Percentiles rank a stretch among this genome's conserved stretches.
phyloP scores from a whole-genome alignment of 1,140 invertebrate genomes.

The Proctacanthus coquilletti region DNA sequence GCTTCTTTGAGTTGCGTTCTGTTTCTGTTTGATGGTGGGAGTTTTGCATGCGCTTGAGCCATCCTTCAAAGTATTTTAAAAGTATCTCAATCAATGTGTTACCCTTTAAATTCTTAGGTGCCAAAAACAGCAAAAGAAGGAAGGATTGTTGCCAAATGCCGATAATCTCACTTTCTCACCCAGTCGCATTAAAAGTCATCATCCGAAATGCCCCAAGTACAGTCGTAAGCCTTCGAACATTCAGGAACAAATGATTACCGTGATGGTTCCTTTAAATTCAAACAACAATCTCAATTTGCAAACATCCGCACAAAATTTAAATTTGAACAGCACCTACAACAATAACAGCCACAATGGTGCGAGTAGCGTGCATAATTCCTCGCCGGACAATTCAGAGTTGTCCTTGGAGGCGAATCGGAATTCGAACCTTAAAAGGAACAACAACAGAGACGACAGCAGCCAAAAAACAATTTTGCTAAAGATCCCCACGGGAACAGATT shows the following conservation, averaged over 20 bases:
- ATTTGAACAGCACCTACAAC: slow-evolving; percentile 7
- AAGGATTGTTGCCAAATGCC: slow-evolving; percentile 26
- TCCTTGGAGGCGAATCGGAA: slow-evolving; percentile 14
- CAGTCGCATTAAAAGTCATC: slow-evolving; percentile 28
- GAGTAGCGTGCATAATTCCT: slow-evolving; percentile 10
- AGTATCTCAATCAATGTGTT: no score
- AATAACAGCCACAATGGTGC: slow-evolving; percentile 7
- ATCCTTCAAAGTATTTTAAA: no score
- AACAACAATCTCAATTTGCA: slow-evolving; percentile 14
- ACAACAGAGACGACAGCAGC: slow-evolving; percentile 18
- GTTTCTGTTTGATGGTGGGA: no score
- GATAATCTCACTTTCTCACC: slow-evolving; percentile 30
- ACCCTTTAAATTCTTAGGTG: no score
- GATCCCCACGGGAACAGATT: slow-evolving; percentile 22
- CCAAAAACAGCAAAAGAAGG: slow-evolving; percentile 26
- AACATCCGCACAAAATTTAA: slow-evolving; percentile 1
- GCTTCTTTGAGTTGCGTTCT: no score
- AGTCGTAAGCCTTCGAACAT: slow-evolving; percentile 26
- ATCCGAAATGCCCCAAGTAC: slow-evolving; percentile 30
- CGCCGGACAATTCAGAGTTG: slow-evolving; percentile 27
- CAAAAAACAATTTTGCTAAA: slow-evolving; percentile 28
- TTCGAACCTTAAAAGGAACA: slow-evolving; percentile 24
- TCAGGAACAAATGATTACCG: slow-evolving; percentile 30
- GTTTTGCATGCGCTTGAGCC: no score
- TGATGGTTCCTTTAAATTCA: slow-evolving; percentile 28